Conservation (phyloP, 2,113 vertebrate genomes). For the Garra rufa region DNA sequence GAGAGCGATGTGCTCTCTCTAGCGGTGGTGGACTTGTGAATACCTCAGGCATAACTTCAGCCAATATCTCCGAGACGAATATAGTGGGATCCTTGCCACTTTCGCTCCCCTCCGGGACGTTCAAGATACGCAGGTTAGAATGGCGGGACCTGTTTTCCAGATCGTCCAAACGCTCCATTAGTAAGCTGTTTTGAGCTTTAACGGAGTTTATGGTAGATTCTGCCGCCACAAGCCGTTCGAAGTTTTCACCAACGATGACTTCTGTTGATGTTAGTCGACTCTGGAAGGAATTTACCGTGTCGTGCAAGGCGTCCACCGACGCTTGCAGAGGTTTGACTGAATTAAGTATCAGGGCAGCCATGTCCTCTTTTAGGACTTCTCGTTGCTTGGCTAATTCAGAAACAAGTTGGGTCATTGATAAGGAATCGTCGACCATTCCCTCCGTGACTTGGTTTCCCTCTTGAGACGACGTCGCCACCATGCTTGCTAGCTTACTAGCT, state of each 20-base stretch:
- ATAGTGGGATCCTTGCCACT: conserved; percentile 2
- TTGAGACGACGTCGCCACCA: background rate
- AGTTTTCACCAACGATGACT: conserved; percentile 11
- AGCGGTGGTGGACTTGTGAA: conserved; percentile 4
- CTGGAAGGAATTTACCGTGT: conserved; percentile 11
- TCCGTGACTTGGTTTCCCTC: background rate
- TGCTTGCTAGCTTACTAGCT: background rate
- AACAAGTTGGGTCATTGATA: background rate
- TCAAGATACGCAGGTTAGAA: conserved; percentile 19
- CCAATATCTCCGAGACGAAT: conserved; percentile 27
- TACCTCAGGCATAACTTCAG: conserved; percentile 9
- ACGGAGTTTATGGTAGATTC: too few relatives aligned
- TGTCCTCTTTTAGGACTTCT: background rate
- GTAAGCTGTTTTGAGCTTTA: too few relatives aligned
- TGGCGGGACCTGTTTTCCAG: conserved; percentile 18
- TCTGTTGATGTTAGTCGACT: conserved; percentile 8
- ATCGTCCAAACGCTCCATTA: too few relatives aligned
- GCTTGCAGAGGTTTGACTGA: conserved; percentile 23
- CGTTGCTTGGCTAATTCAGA: background rate
- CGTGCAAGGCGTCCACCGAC: background rate
- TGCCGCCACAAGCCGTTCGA: too few relatives aligned
- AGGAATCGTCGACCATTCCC: background rate
- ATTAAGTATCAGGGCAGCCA: conserved; percentile 27
- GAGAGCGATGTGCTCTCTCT: conserved; percentile 31
- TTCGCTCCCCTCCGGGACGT: conserved; percentile 27